Conservation (phyloP, 2,888 invertebrate species). For the Diaphora mendica region DNA sequence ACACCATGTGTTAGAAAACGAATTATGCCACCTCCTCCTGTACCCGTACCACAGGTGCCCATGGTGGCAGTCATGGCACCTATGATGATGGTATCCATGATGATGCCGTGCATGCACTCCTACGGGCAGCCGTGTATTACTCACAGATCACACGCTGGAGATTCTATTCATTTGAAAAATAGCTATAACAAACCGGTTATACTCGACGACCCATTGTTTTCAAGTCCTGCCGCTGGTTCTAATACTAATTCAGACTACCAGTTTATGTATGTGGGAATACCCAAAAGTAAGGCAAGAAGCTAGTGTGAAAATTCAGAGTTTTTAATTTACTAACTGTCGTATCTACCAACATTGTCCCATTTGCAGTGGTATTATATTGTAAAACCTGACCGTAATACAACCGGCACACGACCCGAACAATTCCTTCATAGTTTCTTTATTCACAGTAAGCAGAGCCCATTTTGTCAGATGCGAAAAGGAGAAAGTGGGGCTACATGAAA, state of each 20-base stretch:
- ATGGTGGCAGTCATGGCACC: not conserved
- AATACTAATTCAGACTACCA: slow-evolving; percentile 42
- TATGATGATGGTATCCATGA: not conserved
- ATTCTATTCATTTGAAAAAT: not conserved
- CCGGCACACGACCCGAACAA: not conserved
- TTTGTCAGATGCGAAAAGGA: not conserved
- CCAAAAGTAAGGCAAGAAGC: slow-evolving; percentile 51
- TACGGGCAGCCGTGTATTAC: not conserved
- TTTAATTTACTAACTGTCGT: not conserved
- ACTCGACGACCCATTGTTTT: not conserved
- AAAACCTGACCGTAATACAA: not conserved
- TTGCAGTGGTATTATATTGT: not conserved
- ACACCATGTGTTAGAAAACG: not conserved
- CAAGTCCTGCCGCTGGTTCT: not conserved
- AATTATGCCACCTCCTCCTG: not conserved
- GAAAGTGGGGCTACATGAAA: not conserved
- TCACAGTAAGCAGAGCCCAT: not conserved
- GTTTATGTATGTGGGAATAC: slow-evolving; percentile 68
- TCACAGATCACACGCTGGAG: not conserved
- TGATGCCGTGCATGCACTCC: slow-evolving; percentile 26
- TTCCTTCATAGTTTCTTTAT: not conserved
- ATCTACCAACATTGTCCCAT: not conserved
- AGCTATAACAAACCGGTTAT: not conserved
- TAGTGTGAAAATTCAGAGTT: not conserved
- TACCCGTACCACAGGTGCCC: not conserved